Evolutionary conservation across 1,140 invertebrate genomes (phyloP), one percentile per base, ranked within the genome.

Genomic region (Ctenoplectra terminalis): DNA sequence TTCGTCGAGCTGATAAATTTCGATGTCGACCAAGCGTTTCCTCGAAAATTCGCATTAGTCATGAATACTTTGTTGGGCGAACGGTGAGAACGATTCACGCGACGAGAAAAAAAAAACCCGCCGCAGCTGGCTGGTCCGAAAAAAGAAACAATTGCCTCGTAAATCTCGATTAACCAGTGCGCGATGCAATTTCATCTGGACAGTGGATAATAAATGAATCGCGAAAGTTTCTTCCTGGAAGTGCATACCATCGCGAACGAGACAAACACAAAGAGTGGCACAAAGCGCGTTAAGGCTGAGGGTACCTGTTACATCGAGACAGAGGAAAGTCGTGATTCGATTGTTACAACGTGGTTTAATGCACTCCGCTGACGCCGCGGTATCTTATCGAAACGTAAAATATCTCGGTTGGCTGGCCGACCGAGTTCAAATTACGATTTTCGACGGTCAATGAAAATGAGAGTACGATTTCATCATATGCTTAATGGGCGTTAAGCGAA

Each of bases 101-200:
- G 11, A 31, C n/a, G 43, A 23, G 0, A 17, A 63, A 40, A 64
- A 43, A 15, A 40, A 29, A n/a, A 15, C 17, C 52, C 29, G 43
- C 34, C 0, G 13, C 37, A 23, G 20, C 34, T 26, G 46, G 15
- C 26, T 46, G 4, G 20, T 13, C 46, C 20, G 48, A 9, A 43
- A 54, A 80, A 60, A 66, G 52, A 61, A 81, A 84, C 54, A 72
- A 81, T 84, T 77, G 72, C 1, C 71, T 81, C 50, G 40, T 77
- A 66, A 77, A 78, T 73, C 69, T 48, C 40, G 66, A 58, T 81
- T 64, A 72, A 81, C 37, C 61, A 48, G 26, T 23, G 43, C 29
- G 37, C 48, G 31, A 81, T 74, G 37, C 60, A 60, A 81, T 78
- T 79, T 81, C 40, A 56, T 46, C 56, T 17, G 34, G 37, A 46